These are phyloP conservation scores for Epistrophella euchroma DNA, from an alignment of 2,888 invertebrate species.

Conservation along the genomic window DNA sequence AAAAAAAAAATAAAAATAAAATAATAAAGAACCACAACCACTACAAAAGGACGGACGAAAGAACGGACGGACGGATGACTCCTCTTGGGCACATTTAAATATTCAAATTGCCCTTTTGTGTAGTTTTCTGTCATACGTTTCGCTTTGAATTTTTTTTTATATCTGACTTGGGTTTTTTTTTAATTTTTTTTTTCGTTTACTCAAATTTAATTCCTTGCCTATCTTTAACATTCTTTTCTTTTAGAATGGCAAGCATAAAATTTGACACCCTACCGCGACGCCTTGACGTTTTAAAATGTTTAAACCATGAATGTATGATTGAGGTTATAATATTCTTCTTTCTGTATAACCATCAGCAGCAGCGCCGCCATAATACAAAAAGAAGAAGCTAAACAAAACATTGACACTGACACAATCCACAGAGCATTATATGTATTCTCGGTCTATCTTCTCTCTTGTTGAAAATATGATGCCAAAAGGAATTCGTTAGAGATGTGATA, in stretches of 20 bases:
- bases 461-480: constrained; percentile 52
- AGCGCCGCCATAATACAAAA: constrained; percentile 4
- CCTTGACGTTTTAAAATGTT: constrained; percentile 60
- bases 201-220: constrained; percentile 46
- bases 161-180: constrained; percentile 1
- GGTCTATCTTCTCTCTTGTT: constrained; percentile 17
- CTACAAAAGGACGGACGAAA: constrained; percentile 37
- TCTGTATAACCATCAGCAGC: background rate
- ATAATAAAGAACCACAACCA: constrained; percentile 35
- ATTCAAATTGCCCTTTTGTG: constrained; percentile 75
- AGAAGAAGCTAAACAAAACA: constrained; percentile 34
- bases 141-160: background rate
- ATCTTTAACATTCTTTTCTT: constrained; percentile 66
- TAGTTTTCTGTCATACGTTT: constrained; percentile 50
- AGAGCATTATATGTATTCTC: background rate
- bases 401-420: constrained; percentile 58
- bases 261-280: constrained; percentile 58
- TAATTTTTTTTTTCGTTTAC: constrained; percentile 3
- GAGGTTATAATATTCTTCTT: constrained; percentile 23
- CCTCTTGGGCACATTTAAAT: constrained; percentile 65
- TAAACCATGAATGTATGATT: constrained; percentile 64
- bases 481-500: constrained; percentile 65
- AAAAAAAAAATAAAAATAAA: constrained; percentile 12
- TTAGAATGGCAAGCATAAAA: constrained; percentile 50
- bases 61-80: constrained; percentile 10